phyloP scores from a whole-genome alignment of 2,888 invertebrate genomes.

The Bhutanitis thaidina region DNA sequence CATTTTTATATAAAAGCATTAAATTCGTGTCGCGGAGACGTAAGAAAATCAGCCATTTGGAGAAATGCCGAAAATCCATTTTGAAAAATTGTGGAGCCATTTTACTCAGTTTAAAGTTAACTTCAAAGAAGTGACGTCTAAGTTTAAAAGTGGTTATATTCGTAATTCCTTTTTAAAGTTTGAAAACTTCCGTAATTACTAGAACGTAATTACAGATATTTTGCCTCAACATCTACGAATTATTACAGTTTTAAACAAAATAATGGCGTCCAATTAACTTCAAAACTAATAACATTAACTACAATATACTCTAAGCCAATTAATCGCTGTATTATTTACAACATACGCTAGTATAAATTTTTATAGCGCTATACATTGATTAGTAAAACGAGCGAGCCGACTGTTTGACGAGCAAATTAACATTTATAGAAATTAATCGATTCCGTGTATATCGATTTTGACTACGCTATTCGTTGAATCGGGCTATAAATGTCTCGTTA shows the following conservation, averaged over 20 bases:
- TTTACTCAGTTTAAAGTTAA: too few relatives aligned
- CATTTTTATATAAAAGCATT: too few relatives aligned
- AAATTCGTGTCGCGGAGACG: too few relatives aligned
- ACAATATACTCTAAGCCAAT: constrained; percentile 48
- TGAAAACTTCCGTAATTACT: background rate
- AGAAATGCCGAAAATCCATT: too few relatives aligned
- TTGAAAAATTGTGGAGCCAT: too few relatives aligned
- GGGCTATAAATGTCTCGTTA: constrained; percentile 72
- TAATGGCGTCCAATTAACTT: constrained; percentile 45
- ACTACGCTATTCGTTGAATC: constrained; percentile 43
- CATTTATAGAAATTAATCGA: constrained; percentile 76
- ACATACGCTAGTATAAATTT: constrained; percentile 54
- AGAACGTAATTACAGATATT: background rate
- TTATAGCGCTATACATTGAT: constrained; percentile 69
- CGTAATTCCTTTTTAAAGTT: too few relatives aligned
- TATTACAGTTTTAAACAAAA: constrained; percentile 22
- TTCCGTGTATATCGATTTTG: constrained; percentile 58
- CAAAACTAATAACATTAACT: constrained; percentile 53
- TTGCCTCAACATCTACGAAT: background rate
- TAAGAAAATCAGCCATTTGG: too few relatives aligned
- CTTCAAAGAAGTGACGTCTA: too few relatives aligned
- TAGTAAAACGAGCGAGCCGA: constrained; percentile 67
- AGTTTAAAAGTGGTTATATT: too few relatives aligned
- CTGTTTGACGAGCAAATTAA: constrained; percentile 73
- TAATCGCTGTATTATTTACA: constrained; percentile 62